Conservation (phyloP, 2,797 vertebrate species). For the Artibeus lituratus region DNA sequence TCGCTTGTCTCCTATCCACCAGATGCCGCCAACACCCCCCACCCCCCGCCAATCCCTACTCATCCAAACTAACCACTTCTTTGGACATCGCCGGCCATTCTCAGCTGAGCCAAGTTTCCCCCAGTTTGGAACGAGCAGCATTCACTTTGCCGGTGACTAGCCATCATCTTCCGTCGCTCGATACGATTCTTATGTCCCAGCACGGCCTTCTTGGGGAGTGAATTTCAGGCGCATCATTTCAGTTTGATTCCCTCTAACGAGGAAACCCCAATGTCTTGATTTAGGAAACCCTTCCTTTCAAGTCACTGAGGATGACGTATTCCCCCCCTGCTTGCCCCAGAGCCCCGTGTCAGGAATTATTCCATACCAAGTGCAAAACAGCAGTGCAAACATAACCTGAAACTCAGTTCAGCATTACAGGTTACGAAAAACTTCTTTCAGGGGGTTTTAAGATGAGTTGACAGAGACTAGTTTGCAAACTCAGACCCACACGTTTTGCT, state of each 20-base stretch:
- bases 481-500: constrained; percentile 56
- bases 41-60: no score
- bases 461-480: constrained; percentile 53
- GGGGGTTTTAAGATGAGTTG: constrained; percentile 68
- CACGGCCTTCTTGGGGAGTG: not conserved
- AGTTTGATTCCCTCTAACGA: not conserved
- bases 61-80: not conserved
- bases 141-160: no score
- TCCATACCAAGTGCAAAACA: not conserved
- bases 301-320: not conserved
- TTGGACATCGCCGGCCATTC: not conserved
- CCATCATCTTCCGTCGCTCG: not conserved
- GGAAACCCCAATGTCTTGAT: not conserved
- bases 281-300: not conserved
- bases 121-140: not conserved
- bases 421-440: constrained; percentile 62
- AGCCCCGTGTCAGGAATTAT: constrained; percentile 9
- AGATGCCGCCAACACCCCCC: not conserved
- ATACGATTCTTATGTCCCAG: not conserved
- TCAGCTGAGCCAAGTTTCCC: not conserved
- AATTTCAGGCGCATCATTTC: not conserved
- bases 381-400: constrained; percentile 44
- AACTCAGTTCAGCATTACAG: constrained; percentile 61
- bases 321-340: not conserved
- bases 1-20: not conserved